Evolutionary conservation across 92 coral and sea anemone species (phyloP).

Genomic region (Ricordea florida): DNA sequence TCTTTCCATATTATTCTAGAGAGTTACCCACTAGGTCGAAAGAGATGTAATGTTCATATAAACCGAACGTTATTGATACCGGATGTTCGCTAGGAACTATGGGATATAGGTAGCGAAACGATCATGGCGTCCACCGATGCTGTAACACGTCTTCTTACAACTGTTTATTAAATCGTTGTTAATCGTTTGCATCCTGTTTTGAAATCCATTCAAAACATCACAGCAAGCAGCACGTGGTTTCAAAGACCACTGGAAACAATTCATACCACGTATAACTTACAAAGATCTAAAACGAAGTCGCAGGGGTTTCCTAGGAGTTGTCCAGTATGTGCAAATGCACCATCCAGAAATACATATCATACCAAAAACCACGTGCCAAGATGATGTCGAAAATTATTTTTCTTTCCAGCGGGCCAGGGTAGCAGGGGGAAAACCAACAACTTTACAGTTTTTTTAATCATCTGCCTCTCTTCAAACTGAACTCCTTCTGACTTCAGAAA

Average conservation of each 20-base stretch:
- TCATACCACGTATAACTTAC: constrained; percentile 18
- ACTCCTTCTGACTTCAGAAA: constrained; percentile 15
- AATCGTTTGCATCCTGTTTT: neutral
- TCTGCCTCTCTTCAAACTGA: constrained; percentile 6
- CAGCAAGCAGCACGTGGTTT: neutral
- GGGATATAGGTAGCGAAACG: too few relatives aligned
- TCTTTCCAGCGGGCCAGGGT: constrained; percentile 52
- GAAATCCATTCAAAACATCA: too few relatives aligned
- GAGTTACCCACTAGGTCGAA: too few relatives aligned
- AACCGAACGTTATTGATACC: too few relatives aligned
- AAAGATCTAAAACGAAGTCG: constrained; percentile 37
- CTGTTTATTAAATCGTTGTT: neutral
- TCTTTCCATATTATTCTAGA: too few relatives aligned
- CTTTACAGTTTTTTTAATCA: constrained; percentile 7
- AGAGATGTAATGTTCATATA: too few relatives aligned
- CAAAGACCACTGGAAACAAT: constrained; percentile 38
- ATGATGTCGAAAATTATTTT: constrained; percentile 64
- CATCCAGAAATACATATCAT: constrained; percentile 20
- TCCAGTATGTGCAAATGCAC: constrained; percentile 56
- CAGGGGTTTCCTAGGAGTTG: constrained; percentile 57
- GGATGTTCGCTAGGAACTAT: too few relatives aligned
- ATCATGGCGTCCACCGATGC: too few relatives aligned
- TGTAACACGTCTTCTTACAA: neutral
- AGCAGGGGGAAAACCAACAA: constrained; percentile 6
- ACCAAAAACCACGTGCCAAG: constrained; percentile 59